Percentiles rank a stretch among this genome's conserved stretches.
phyloP scores from a whole-genome alignment of 1,140 invertebrate genomes.

The Eubasilissa regina region DNA sequence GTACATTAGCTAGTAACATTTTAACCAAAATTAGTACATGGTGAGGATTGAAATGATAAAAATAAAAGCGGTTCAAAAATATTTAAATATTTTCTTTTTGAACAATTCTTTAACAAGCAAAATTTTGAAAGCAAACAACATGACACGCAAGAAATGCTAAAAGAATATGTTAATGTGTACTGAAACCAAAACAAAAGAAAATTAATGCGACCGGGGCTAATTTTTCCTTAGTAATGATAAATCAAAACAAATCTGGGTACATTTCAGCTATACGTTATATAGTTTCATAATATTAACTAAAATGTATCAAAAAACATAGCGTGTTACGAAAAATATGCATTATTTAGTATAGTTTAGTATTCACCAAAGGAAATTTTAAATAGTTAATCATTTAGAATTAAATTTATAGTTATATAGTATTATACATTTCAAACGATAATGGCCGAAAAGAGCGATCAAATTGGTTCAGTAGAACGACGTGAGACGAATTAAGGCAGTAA shows the following conservation, averaged over 20 bases:
- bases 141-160: constrained; percentile 25
- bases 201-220: constrained; percentile 56
- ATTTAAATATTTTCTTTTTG: constrained; percentile 2
- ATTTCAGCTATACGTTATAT: constrained; percentile 4
- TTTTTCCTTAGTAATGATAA: constrained; percentile 59
- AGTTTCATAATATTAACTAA: constrained; percentile 15
- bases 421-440: background rate
- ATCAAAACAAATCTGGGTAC: constrained; percentile 30
- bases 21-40: too few relatives aligned
- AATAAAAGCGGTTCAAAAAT: too few relatives aligned
- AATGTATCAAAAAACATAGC: constrained; percentile 34
- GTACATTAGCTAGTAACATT: too few relatives aligned
- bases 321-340: constrained; percentile 59
- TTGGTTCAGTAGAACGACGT: background rate
- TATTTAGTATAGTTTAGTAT: constrained; percentile 53
- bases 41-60: too few relatives aligned
- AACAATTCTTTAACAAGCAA: constrained; percentile 21
- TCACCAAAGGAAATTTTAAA: constrained; percentile 2
- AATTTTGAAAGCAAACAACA: constrained; percentile 27
- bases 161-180: constrained; percentile 45
- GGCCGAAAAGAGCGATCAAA: constrained; percentile 6
- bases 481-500: constrained; percentile 46
- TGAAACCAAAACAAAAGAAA: constrained; percentile 44
- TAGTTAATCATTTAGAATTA: background rate
- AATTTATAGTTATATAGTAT: background rate